Percentiles rank a stretch among this genome's conserved stretches.
These are phyloP conservation scores for Pseudomyrmex dendroicus DNA, from an alignment of 1,140 invertebrate species.

Conservation along the genomic window DNA sequence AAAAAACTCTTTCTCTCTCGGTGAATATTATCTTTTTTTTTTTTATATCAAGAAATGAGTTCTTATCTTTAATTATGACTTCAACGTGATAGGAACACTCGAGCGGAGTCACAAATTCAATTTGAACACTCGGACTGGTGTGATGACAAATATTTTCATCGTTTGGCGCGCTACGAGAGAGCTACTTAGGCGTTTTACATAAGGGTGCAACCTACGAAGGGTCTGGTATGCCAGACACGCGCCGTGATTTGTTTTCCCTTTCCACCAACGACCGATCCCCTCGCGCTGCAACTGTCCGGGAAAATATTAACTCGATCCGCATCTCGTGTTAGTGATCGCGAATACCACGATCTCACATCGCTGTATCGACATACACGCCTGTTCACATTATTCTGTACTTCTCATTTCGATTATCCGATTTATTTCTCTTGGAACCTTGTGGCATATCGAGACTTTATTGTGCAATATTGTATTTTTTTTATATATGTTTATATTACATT, in stretches of 20 bases:
- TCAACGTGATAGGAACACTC: constrained; percentile 33
- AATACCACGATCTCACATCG: constrained; percentile 47
- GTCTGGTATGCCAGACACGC: constrained; percentile 83
- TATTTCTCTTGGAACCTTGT: neutral
- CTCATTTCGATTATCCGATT: neutral
- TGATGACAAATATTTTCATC: constrained; percentile 81
- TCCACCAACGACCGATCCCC: constrained; percentile 55
- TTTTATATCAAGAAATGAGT: neutral
- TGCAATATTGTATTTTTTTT: neutral
- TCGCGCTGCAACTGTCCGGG: constrained; percentile 44
- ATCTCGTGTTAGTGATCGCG: constrained; percentile 60
- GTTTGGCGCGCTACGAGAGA: constrained; percentile 72
- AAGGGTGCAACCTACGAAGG: constrained; percentile 81
- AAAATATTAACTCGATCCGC: constrained; percentile 76
- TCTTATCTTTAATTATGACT: constrained; percentile 57
- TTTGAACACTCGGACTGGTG: constrained; percentile 74
- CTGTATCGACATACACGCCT: constrained; percentile 21
- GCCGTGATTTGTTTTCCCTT: constrained; percentile 82
- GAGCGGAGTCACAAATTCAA: constrained; percentile 66
- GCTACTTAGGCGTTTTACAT: constrained; percentile 81
- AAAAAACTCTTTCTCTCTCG: neutral
- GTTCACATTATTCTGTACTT: constrained; percentile 21
- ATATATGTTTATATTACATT: too few relatives aligned
- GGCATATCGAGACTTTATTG: neutral
- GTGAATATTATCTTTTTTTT: neutral